Conservation (phyloP, 2,888 invertebrate genomes). For the Tetranychus piercei region DNA sequence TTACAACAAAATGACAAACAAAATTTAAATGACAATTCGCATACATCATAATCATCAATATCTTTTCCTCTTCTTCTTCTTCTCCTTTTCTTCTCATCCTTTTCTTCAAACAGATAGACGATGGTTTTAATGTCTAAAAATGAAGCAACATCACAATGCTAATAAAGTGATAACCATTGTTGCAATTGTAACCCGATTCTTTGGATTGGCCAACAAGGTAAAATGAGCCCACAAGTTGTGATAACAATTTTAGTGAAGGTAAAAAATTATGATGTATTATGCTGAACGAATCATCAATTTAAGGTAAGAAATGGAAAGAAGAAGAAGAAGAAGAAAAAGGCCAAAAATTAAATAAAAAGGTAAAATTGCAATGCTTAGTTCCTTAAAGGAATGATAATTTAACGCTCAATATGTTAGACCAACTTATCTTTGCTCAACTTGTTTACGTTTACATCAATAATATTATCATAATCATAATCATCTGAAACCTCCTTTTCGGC, state of each 20-base stretch:
- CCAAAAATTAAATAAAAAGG: slow-evolving; percentile 11
- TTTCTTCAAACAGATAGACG: not conserved
- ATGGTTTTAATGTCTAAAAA: not conserved
- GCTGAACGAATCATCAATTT: not conserved
- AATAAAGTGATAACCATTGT: no score
- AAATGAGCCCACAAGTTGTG: not conserved
- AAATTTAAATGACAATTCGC: no score
- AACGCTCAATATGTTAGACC: not conserved
- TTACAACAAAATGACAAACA: no score
- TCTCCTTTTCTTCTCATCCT: not conserved
- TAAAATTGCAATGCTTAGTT: not conserved
- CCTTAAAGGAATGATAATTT: no score
- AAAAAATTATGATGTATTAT: not conserved
- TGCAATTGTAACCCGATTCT: no score
- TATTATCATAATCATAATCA: slow-evolving; percentile 14
- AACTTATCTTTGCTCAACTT: not conserved
- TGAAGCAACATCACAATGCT: not conserved
- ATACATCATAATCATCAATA: no score
- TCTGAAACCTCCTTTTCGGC: slow-evolving; percentile 34
- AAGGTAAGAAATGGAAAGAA: slow-evolving; percentile 15
- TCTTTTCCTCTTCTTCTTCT: not conserved
- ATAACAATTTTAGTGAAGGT: not conserved
- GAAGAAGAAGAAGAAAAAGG: slow-evolving; percentile 15
- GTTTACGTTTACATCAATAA: not conserved
- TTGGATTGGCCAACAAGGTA: no score